Evolutionary conservation across 1,140 invertebrate species (phyloP).

Genomic region (Ganaspis sp.): DNA sequence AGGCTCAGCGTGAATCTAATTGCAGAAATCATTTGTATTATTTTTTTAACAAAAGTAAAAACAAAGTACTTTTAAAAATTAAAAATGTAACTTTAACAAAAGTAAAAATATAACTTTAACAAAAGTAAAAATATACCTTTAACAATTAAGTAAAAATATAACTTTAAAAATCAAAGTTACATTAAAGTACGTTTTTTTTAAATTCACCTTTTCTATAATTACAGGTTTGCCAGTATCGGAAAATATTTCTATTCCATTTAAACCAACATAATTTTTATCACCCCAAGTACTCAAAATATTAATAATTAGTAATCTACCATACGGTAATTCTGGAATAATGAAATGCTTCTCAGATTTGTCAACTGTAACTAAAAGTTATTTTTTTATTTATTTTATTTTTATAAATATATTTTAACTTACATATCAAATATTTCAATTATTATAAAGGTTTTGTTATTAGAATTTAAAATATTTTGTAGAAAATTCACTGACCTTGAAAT

Average conservation of each 20-base stretch:
- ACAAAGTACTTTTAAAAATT: neutral
- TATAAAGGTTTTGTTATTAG: neutral
- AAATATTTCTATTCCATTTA: conserved; percentile 89
- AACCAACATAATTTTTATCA: conserved; percentile 87
- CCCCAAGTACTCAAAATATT: conserved; percentile 88
- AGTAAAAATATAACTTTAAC: neutral
- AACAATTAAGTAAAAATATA: too few species aligned
- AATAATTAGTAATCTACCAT: conserved; percentile 81
- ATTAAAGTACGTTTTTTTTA: too few species aligned
- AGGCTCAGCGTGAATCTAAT: conserved; percentile 31
- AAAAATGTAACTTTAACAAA: conserved; percentile 33
- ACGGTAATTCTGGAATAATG: conserved; percentile 85
- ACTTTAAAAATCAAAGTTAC: too few species aligned
- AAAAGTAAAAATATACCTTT: too few species aligned
- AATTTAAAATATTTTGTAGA: neutral
- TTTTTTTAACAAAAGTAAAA: neutral
- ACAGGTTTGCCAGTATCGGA: conserved; percentile 79
- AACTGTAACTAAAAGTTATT: conserved; percentile 31
- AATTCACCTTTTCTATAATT: conserved; percentile 76
- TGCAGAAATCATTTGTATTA: neutral
- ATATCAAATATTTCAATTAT: too few species aligned
- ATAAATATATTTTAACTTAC: too few species aligned
- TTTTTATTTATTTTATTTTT: neutral
- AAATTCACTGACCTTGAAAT: conserved; percentile 8
- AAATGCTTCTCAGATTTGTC: conserved; percentile 58